phyloP scores from a whole-genome alignment of 2,888 invertebrate genomes.

The Drosophila glabriapex region DNA sequence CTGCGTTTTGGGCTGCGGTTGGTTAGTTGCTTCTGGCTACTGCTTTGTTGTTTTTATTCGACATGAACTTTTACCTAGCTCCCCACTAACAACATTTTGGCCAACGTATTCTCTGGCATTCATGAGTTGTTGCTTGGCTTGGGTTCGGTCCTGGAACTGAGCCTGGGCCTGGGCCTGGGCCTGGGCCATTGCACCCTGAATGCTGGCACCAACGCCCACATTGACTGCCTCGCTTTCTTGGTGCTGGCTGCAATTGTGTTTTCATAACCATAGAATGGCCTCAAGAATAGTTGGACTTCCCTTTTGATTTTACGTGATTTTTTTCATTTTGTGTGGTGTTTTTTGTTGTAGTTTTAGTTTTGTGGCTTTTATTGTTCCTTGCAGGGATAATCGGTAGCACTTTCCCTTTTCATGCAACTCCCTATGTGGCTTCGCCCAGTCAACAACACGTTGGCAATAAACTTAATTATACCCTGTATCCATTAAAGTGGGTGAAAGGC shows the following conservation, averaged over 20 bases:
- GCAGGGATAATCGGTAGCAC: constrained; percentile 50
- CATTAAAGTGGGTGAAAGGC: not conserved
- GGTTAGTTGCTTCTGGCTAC: constrained; percentile 30
- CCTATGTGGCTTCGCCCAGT: constrained; percentile 3
- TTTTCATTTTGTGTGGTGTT: not conserved
- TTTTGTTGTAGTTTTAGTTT: constrained; percentile 34
- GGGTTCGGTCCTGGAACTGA: constrained; percentile 14
- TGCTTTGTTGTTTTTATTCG: constrained; percentile 27
- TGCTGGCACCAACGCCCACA: constrained; percentile 26
- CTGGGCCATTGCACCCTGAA: constrained; percentile 31
- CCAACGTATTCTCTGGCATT: constrained; percentile 49
- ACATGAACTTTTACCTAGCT: constrained; percentile 65
- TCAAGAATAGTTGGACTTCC: constrained; percentile 42
- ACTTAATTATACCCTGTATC: constrained; percentile 30
- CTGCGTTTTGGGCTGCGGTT: constrained; percentile 26
- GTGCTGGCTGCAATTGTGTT: constrained; percentile 55
- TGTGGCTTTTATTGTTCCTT: constrained; percentile 58
- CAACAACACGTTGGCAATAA: constrained; percentile 46
- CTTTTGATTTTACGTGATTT: not conserved
- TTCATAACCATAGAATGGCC: constrained; percentile 75
- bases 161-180: constrained; percentile 25
- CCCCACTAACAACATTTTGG: constrained; percentile 35
- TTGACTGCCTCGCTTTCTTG: constrained; percentile 15
- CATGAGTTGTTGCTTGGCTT: constrained; percentile 39
- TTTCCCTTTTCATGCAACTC: constrained; percentile 30